A percentile compares a stretch with the other conserved stretches of the same genome.
These are phyloP conservation scores for Pelochelys cantorii DNA, from an alignment of 2,797 vertebrate species.

Conservation along the genomic window DNA sequence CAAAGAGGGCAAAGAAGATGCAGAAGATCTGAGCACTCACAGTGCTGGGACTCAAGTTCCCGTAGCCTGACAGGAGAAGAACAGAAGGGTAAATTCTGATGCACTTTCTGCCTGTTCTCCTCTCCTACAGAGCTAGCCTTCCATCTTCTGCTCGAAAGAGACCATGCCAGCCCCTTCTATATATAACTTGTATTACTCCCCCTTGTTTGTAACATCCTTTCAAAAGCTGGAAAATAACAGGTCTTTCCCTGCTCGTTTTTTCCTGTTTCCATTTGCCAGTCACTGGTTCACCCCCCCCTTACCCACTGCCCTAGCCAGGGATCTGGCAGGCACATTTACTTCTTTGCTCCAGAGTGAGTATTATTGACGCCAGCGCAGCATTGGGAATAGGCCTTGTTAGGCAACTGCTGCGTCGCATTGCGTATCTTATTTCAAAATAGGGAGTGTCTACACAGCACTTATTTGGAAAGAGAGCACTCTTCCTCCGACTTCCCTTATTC, in stretches of 20 bases:
- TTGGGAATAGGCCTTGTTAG: neutral
- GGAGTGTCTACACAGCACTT: too few relatives aligned
- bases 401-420: neutral
- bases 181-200: slow-evolving; percentile 59
- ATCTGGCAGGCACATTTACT: slow-evolving; percentile 49
- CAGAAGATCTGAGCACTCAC: slow-evolving; percentile 90
- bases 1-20: slow-evolving; percentile 91
- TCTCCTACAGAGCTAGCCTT: neutral
- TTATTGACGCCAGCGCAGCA: slow-evolving; percentile 20
- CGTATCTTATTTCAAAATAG: too few relatives aligned
- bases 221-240: slow-evolving; percentile 55
- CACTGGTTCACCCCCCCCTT: slow-evolving; percentile 50
- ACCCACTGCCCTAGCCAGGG: slow-evolving; percentile 20
- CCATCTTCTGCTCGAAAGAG: slow-evolving; percentile 19
- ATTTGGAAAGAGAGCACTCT: too few relatives aligned
- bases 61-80: slow-evolving; percentile 84
- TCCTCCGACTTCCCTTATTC: too few relatives aligned
- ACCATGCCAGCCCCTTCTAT: slow-evolving; percentile 8
- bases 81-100: neutral
- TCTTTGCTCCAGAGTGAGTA: slow-evolving; percentile 31
- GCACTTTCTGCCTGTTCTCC: neutral
- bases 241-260: slow-evolving; percentile 52
- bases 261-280: slow-evolving; percentile 62
- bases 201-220: slow-evolving; percentile 69
- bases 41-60: slow-evolving; percentile 90